phyloP scores from a whole-genome alignment of 92 coral and sea anemone species.

The Siderastrea radians region DNA sequence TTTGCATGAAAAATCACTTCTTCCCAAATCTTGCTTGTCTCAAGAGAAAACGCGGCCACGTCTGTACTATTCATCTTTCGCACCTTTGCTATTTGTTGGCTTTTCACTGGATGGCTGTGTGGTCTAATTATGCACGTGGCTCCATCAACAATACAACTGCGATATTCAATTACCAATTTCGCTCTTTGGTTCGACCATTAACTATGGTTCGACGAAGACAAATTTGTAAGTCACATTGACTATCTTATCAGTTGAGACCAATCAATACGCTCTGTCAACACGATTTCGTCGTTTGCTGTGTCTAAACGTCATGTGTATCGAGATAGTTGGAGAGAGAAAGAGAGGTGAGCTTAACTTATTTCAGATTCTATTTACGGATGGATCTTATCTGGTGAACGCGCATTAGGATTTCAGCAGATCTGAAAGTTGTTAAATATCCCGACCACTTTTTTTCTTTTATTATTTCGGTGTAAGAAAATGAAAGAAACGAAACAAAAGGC shows the following conservation, averaged over 20 bases:
- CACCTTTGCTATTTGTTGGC: constrained; percentile 1
- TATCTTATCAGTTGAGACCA: no score
- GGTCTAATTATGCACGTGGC: constrained; percentile 40
- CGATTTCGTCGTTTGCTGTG: neutral
- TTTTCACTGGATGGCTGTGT: constrained; percentile 13
- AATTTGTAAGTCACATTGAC: neutral
- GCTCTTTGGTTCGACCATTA: no score
- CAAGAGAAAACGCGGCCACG: neutral
- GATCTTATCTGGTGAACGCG: neutral
- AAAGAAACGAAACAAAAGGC: neutral
- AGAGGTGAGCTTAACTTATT: neutral
- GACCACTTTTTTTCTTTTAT: no score
- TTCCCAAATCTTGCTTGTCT: neutral
- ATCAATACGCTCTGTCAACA: no score
- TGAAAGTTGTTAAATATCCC: neutral
- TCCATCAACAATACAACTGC: constrained; percentile 7
- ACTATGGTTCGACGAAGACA: neutral
- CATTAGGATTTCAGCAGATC: neutral
- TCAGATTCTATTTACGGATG: no score
- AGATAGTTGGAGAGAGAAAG: neutral
- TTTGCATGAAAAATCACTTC: constrained; percentile 1
- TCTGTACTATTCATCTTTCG: constrained; percentile 4
- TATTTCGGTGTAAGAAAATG: neutral
- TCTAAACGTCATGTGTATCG: neutral
- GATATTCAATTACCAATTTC: constrained; percentile 4